Evolutionary conservation across 1,140 invertebrate genomes (phyloP).

Genomic region (Cotesia chilonis): DNA sequence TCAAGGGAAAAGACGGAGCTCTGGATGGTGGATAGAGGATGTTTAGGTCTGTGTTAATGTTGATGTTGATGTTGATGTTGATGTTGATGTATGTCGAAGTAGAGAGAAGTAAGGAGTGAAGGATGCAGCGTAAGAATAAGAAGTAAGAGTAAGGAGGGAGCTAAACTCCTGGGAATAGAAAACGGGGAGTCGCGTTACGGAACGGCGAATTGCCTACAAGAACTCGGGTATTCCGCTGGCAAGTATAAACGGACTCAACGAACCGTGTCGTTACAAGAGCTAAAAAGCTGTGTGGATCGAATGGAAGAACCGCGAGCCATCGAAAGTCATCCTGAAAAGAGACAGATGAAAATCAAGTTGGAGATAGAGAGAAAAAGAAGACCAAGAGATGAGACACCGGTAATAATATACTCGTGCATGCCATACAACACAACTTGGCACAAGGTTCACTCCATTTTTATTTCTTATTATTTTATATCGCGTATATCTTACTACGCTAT

Average conservation of each 20-base stretch:
- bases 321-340: conserved; percentile 17
- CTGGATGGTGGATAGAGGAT: neutral
- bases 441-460: conserved; percentile 5
- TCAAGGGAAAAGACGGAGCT: neutral
- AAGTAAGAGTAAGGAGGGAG: neutral
- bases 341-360: neutral
- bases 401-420: neutral
- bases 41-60: neutral
- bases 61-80: conserved; percentile 12
- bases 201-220: conserved; percentile 31
- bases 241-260: conserved; percentile 30
- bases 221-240: conserved; percentile 26
- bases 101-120: neutral
- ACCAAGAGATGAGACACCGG: no score
- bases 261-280: conserved; percentile 39
- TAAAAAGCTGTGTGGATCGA: conserved; percentile 35
- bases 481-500: no score
- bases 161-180: conserved; percentile 34
- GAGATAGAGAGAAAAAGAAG: neutral
- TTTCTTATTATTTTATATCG: no score
- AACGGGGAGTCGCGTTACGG: conserved; percentile 33
- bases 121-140: no score
- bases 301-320: conserved; percentile 19
- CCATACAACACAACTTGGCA: neutral
- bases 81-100: conserved; percentile 7